These are phyloP conservation scores for Potamarius usumacintae DNA, from an alignment of 2,113 vertebrate species.

Conservation along the genomic window DNA sequence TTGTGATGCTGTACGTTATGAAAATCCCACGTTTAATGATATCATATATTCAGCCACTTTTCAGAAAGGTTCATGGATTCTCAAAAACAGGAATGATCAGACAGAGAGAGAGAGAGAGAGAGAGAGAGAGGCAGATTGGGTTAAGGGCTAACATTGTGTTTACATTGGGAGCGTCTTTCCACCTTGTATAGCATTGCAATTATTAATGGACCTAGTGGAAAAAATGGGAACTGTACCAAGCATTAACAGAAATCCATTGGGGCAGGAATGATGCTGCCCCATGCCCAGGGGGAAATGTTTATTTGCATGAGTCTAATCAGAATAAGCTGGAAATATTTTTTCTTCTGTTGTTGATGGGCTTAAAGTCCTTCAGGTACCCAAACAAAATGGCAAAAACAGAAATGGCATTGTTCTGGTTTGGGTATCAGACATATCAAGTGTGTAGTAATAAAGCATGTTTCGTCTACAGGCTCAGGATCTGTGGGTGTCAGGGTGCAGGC, in stretches of 20 bases:
- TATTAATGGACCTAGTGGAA: too few species aligned
- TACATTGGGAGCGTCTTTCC: not conserved
- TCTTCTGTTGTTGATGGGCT: not conserved
- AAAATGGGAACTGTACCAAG: not conserved
- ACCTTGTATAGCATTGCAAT: not conserved
- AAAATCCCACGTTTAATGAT: not conserved
- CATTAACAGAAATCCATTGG: too few species aligned
- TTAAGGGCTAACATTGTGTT: not conserved
- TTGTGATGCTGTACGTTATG: not conserved
- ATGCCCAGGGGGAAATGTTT: not conserved
- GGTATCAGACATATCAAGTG: too few species aligned
- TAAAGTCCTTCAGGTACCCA: not conserved
- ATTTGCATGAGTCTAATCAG: not conserved
- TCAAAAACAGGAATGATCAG: not conserved
- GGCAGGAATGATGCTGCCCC: not conserved
- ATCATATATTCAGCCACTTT: not conserved
- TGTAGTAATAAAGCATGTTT: not conserved
- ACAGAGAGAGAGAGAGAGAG: not conserved
- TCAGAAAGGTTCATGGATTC: not conserved
- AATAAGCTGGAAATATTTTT: not conserved
- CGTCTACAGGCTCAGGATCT: too few species aligned
- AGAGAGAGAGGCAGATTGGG: not conserved
- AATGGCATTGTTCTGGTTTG: too few species aligned
- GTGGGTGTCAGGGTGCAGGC: too few species aligned
- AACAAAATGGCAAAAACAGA: not conserved